Evolutionary conservation across 2,888 invertebrate species (phyloP), one percentile per base, ranked within the genome.

Genomic region (Plebejus melissa): DNA sequence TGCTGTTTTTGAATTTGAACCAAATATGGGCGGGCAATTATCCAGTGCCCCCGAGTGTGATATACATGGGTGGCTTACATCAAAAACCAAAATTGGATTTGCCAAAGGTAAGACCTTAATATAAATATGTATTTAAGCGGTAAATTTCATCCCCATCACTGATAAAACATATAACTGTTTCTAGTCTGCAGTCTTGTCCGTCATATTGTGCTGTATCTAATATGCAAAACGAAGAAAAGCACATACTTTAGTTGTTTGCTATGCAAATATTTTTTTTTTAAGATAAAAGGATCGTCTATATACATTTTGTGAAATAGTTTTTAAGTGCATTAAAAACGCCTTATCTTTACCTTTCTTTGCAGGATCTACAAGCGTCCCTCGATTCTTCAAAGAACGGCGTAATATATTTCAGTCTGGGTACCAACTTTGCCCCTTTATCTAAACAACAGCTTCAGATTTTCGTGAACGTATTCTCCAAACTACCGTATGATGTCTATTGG

Each of bases 1-100:
- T 90, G 81, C 74, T 90, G 57, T 85, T 93, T 76, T 76, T 89
- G 0, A 92, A 90, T 78, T 80, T 83, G 0, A 86, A 91, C 79
- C 85, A 86, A 0, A 75, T 86, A 28, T 85, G 87, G 80, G 83
- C 84, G 32, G 77, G 77, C 0, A 83, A 84, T 74, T 82, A 88
- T 36, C 90, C 93, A 3, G 79, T 87, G 1, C 84, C 89, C 13
- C 89, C 90, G 0, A 84, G 83, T 78, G 79, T 88, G 11, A 77
- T 90, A 6, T 85, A 82, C 74, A 83, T 90, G 77, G 89, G 89
- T 65, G 89, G 89, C 2, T 77, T 87, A 28, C 89, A 89, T 79
- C 81, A 85, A n/a, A 83, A 81, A 32, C 80, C 82, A 4, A 78
- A 82, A 7, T 83, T 85, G 75, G 80, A 83, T 4, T 79, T 94